A percentile compares a stretch with the other conserved stretches of the same genome.
Conservation (phyloP, 2,888 invertebrate genomes). For the Agrenia bidenticulata region DNA sequence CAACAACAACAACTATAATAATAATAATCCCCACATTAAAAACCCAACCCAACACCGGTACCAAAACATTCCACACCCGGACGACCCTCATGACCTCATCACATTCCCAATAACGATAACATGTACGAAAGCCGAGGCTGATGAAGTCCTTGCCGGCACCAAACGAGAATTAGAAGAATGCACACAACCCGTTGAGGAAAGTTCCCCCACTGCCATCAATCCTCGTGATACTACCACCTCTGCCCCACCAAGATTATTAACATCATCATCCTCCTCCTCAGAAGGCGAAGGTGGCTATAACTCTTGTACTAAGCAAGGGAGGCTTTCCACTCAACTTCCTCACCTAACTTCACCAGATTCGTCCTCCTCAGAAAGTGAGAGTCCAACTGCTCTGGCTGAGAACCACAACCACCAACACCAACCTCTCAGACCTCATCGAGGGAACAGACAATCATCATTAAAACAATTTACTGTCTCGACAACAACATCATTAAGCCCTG, state of each 20-base stretch:
- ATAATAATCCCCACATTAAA: too few relatives aligned
- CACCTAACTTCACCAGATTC: background rate
- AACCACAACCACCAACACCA: background rate
- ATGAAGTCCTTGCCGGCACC: too few relatives aligned
- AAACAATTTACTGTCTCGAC: too few relatives aligned
- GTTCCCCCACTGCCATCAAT: background rate
- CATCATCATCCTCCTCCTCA: too few relatives aligned
- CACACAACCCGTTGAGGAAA: background rate
- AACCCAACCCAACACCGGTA: too few relatives aligned
- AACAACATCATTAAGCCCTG: too few relatives aligned
- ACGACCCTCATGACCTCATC: too few relatives aligned
- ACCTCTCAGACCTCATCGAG: constrained; percentile 8
- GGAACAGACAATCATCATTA: background rate
- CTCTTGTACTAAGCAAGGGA: background rate
- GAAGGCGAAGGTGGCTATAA: background rate
- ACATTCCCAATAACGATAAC: too few relatives aligned
- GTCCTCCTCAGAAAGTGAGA: constrained; percentile 1
- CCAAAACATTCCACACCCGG: too few relatives aligned
- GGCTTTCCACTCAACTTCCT: background rate
- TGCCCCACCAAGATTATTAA: too few relatives aligned
- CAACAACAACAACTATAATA: too few relatives aligned
- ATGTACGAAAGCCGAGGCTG: too few relatives aligned
- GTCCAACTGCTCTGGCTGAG: background rate
- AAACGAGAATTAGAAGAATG: background rate
- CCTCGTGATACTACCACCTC: background rate